Evolutionary conservation across 2,888 invertebrate genomes (phyloP).

Genomic region (Pocota personata): DNA sequence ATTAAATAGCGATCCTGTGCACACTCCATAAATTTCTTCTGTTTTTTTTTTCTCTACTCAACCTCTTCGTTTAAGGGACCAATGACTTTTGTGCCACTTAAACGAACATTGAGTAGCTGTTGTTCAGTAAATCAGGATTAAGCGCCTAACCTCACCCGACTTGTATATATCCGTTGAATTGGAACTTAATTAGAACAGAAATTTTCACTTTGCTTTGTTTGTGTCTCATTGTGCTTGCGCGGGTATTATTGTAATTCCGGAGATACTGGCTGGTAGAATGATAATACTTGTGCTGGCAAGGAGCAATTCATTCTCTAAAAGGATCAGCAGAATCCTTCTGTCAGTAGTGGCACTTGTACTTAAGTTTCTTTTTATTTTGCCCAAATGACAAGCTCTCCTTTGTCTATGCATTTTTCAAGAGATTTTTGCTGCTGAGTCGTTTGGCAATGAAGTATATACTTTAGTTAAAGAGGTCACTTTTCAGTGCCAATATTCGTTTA

Average conservation of each 20-base stretch:
- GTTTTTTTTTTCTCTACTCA: background rate
- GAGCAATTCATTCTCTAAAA: constrained; percentile 20
- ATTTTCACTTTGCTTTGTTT: constrained; percentile 1
- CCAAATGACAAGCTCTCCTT: constrained; percentile 2
- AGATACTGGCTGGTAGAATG: background rate
- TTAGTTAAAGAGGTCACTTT: constrained; percentile 16
- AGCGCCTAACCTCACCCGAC: background rate
- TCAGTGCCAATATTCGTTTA: background rate
- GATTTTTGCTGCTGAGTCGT: background rate
- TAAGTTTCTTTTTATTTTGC: background rate
- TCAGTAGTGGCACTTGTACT: background rate
- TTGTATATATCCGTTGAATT: constrained; percentile 17
- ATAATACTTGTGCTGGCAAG: background rate
- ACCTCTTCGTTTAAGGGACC: background rate
- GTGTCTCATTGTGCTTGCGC: background rate
- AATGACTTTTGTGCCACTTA: background rate
- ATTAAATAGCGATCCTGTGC: background rate
- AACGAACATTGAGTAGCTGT: background rate
- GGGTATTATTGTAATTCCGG: background rate
- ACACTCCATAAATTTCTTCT: background rate
- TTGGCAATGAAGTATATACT: constrained; percentile 5
- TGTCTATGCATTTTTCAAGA: background rate
- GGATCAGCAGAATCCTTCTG: background rate
- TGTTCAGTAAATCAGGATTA: constrained; percentile 19
- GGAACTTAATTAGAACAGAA: constrained; percentile 36